Base-by-base conservation (phyloP, 2,888 invertebrate species). In the Metallyticus violacea region DNA sequence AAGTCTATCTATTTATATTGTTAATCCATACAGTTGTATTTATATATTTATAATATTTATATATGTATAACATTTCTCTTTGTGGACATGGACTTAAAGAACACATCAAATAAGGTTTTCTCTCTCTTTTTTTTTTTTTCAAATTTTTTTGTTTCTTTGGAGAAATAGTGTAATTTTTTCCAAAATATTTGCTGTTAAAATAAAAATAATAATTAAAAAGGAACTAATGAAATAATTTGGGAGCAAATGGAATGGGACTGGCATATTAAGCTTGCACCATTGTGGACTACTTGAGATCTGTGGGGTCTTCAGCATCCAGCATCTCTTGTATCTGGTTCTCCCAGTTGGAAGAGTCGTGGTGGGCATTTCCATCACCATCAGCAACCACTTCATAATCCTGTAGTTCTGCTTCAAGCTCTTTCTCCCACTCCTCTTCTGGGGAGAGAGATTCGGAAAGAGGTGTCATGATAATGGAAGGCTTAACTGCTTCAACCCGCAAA, bases 301-400 rank as follows among this genome's bases (percentile, higher is more conserved):
- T 85, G 27, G 93, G 91, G 76, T 94, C 94, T 88, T 93, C 93
- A 86, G 94, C 94, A 85, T 94, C 94, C 27, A 96, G 93, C 89
- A 96, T 93, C 89, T 95, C 94, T 89, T 95, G 94, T 90, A 96
- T 95, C 90, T 96, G 95, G 88, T 94, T 94, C 91, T 96, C 96
- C 94, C 95, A 94, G 89, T 94, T 94, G 88, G 93, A 93, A 87
- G 93, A 93, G 89, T 93, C 94, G 85, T 89, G 89, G 40, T 92
- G 93, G 0, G 92, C 93, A 89, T 92, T 92, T 87, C 93, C 92
- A 89, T 88, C 90, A 85, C 90, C 90, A 86, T 94, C 94, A 88
- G 93, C 93, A 79, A 98, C 97, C 89, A 98, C 97, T 92, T 99
- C 98, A 92, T 97, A 99, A 91, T 98, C 98, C 92, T 97, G 97